Conservation (phyloP, 1,140 invertebrate species). For the Atopsyche davidsoni region DNA sequence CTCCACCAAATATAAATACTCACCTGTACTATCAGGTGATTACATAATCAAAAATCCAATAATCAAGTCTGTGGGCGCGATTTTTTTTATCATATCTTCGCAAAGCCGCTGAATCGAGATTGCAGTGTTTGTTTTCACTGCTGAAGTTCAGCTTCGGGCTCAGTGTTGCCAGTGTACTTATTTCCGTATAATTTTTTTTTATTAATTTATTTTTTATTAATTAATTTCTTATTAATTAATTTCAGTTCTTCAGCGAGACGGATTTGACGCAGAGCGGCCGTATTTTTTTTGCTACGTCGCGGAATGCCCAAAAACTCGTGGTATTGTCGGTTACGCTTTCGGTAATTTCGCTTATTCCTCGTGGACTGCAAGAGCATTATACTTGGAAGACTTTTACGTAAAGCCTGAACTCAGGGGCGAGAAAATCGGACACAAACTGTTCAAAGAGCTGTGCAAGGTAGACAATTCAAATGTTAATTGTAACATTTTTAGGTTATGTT, state of each 20-base stretch:
- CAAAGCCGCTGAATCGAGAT: too few species aligned
- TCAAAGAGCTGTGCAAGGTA: constrained; percentile 28
- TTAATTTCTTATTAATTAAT: neutral
- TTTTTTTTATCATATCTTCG: too few species aligned
- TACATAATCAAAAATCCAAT: too few species aligned
- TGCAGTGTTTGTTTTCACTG: too few species aligned
- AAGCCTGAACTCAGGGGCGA: constrained; percentile 20
- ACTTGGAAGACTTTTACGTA: constrained; percentile 30
- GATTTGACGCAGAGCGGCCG: constrained; percentile 19
- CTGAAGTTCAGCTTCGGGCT: too few species aligned
- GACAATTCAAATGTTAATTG: neutral
- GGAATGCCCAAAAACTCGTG: constrained; percentile 14
- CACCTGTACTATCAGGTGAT: too few species aligned
- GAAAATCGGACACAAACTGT: constrained; percentile 25
- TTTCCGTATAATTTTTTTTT: neutral
- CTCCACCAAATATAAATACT: too few species aligned
- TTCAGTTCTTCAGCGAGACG: constrained; percentile 26
- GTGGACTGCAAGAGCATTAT: constrained; percentile 25
- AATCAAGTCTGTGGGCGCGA: too few species aligned
- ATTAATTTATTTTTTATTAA: neutral
- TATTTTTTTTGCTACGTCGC: constrained; percentile 20
- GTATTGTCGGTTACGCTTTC: constrained; percentile 22
- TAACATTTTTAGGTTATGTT: too few species aligned
- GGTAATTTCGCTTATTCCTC: constrained; percentile 27
- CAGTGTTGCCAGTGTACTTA: neutral